Percentiles rank a stretch among this genome's conserved stretches.
Evolutionary conservation across 2,888 invertebrate genomes (phyloP).

Genomic region (Andrena dorsata): DNA sequence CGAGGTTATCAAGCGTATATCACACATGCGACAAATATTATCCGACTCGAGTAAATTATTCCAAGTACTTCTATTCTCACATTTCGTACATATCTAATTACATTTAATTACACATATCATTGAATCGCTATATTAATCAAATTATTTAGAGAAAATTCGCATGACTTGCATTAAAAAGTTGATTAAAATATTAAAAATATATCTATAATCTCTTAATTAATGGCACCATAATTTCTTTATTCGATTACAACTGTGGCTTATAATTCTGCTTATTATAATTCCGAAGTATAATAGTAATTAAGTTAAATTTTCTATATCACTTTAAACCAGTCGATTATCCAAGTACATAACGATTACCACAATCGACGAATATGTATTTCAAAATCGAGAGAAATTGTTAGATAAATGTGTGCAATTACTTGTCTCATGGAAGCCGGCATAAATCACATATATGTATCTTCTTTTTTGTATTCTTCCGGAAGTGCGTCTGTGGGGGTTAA

Average conservation of each 20-base stretch:
- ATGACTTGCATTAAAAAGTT: neutral
- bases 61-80: neutral
- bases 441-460: neutral
- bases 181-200: neutral
- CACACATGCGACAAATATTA: neutral
- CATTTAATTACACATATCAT: too few species aligned
- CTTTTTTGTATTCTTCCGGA: slow-evolving; percentile 60
- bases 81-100: neutral
- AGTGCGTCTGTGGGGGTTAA: slow-evolving; percentile 24
- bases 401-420: neutral
- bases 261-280: neutral
- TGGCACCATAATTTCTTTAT: neutral
- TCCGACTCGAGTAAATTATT: neutral
- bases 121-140: neutral
- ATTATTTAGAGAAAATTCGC: neutral
- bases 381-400: neutral
- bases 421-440: slow-evolving; percentile 3
- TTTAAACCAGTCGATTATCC: neutral
- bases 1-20: slow-evolving; percentile 43
- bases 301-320: neutral
- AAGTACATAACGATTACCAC: neutral
- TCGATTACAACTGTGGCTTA: neutral
- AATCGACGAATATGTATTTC: neutral
- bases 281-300: neutral
- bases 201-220: neutral